Conservation (phyloP, 2,113 vertebrate genomes). For the Clarias gariepinus region DNA sequence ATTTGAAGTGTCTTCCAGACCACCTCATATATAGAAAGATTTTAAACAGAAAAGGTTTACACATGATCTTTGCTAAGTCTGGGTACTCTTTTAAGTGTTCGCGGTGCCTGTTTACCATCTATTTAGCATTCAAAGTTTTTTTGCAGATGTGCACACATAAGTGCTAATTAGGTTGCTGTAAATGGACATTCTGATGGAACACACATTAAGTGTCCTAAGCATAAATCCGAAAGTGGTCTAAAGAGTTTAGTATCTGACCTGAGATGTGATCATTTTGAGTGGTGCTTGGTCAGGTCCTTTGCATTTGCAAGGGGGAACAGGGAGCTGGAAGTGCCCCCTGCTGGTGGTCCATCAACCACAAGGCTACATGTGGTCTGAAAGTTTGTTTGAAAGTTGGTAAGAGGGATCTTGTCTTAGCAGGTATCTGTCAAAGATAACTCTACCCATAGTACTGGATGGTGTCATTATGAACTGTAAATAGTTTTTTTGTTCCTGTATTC, state of each 20-base stretch:
- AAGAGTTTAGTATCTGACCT: background rate
- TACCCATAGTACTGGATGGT: background rate
- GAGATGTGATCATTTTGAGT: background rate
- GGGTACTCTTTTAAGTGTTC: background rate
- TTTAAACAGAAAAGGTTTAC: too few relatives aligned
- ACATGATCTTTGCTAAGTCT: background rate
- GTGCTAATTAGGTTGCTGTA: conserved; percentile 22
- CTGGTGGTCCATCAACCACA: conserved; percentile 61
- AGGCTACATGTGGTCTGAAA: background rate
- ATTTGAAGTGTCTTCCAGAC: background rate
- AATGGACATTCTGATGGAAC: conserved; percentile 15
- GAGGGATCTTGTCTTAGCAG: background rate
- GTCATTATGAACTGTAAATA: background rate
- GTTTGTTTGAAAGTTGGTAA: background rate
- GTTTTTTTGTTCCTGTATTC: background rate
- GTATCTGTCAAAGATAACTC: background rate
- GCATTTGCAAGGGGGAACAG: background rate
- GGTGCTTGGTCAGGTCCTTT: background rate
- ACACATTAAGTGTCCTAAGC: background rate
- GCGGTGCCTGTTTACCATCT: background rate
- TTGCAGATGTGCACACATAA: conserved; percentile 7
- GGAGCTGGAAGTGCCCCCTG: conserved; percentile 71
- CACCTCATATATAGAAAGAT: background rate
- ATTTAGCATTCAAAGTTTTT: conserved; percentile 7
- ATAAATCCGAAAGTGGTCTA: conserved; percentile 5